Evolutionary conservation across 2,113 vertebrate species (phyloP).

Genomic region (Polypterus bichir): DNA sequence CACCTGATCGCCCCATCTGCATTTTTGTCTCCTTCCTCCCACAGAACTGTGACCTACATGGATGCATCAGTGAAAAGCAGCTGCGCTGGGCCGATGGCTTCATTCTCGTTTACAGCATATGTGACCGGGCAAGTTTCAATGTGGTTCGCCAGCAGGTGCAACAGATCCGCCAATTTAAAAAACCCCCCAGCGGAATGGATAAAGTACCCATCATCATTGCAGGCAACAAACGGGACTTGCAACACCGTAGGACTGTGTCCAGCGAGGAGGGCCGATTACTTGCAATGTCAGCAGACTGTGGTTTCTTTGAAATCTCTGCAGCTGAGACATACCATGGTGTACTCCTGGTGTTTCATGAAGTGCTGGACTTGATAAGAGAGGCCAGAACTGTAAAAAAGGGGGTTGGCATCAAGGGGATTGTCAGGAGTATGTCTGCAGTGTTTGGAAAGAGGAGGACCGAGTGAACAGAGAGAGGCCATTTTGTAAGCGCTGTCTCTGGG

Average conservation of each 20-base stretch:
- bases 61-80: constrained; percentile 33
- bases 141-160: constrained; percentile 35
- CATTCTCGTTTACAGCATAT: constrained; percentile 46
- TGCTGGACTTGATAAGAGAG: constrained; percentile 32
- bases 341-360: constrained; percentile 37
- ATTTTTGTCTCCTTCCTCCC: not conserved
- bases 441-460: constrained; percentile 36
- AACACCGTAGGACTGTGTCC: constrained; percentile 32
- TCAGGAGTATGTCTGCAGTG: constrained; percentile 37
- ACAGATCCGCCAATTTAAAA: constrained; percentile 28
- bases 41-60: constrained; percentile 25
- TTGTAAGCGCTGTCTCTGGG: too few relatives aligned
- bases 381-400: constrained; percentile 27
- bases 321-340: constrained; percentile 42
- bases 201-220: constrained; percentile 31
- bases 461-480: constrained; percentile 6
- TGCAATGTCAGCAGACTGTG: constrained; percentile 30
- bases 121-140: constrained; percentile 39
- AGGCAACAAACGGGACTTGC: constrained; percentile 43
- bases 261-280: constrained; percentile 37
- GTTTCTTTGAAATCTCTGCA: constrained; percentile 42
- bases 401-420: constrained; percentile 32
- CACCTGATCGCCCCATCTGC: not conserved
- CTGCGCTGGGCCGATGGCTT: constrained; percentile 43
- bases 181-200: constrained; percentile 11